These are phyloP conservation scores for Engraulis encrasicolus DNA, from an alignment of 2,113 vertebrate genomes.

Conservation along the genomic window DNA sequence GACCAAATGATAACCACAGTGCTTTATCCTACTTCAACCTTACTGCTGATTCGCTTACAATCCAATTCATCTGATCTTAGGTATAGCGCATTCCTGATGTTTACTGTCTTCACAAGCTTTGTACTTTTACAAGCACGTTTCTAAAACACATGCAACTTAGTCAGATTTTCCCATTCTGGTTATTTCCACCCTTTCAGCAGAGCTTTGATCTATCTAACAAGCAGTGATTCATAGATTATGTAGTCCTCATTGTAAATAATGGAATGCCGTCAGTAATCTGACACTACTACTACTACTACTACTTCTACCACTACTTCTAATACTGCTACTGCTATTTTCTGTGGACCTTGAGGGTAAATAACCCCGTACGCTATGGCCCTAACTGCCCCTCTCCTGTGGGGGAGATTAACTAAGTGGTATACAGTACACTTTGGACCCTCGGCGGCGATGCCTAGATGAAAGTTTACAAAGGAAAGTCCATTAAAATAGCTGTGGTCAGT, in stretches of 20 bases:
- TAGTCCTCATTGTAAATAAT: not conserved
- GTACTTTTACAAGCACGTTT: too few relatives aligned
- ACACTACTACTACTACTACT: not conserved
- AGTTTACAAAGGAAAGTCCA: constrained; percentile 16
- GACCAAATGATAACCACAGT: too few relatives aligned
- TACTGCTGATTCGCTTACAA: not conserved
- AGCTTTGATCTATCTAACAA: not conserved
- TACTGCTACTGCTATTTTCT: too few relatives aligned
- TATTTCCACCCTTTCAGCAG: not conserved
- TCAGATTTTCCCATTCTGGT: not conserved
- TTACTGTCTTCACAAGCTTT: too few relatives aligned
- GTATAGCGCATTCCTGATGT: not conserved
- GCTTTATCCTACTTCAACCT: too few relatives aligned
- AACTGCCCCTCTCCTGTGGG: not conserved
- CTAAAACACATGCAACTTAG: not conserved
- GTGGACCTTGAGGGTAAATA: not conserved
- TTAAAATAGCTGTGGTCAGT: constrained; percentile 9
- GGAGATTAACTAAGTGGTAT: constrained; percentile 1
- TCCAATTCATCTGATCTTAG: not conserved
- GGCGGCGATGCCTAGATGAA: not conserved
- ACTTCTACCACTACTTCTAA: too few relatives aligned
- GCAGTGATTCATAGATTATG: not conserved
- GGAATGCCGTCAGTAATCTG: not conserved
- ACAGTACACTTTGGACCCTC: not conserved
- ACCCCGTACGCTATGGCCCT: not conserved